phyloP scores from a whole-genome alignment of 2,888 invertebrate species.

The Brenthis hecate region DNA sequence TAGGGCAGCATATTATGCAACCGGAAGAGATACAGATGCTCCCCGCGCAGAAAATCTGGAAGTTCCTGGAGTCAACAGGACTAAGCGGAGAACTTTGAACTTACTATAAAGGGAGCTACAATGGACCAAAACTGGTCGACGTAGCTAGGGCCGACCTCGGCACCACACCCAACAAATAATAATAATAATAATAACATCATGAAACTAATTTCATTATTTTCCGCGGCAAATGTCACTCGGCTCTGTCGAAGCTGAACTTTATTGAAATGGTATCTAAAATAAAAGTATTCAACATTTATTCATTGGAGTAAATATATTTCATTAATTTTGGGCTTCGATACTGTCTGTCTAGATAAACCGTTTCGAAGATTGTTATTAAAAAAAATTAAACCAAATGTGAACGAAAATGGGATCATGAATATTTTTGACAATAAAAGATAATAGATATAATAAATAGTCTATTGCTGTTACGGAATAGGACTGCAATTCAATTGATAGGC shows the following conservation, averaged over 20 bases:
- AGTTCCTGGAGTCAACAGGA: too few relatives aligned
- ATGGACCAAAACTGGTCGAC: too few relatives aligned
- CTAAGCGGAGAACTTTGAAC: too few relatives aligned
- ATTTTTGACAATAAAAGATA: conserved; percentile 63
- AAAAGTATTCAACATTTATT: not conserved
- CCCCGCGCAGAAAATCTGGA: too few relatives aligned
- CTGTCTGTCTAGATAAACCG: not conserved
- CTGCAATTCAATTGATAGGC: conserved; percentile 26
- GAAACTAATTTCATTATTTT: conserved; percentile 8
- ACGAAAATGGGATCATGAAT: conserved; percentile 30
- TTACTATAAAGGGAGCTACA: too few relatives aligned
- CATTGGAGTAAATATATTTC: not conserved
- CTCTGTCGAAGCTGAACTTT: conserved; percentile 26
- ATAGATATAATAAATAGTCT: conserved; percentile 23
- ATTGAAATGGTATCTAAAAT: conserved; percentile 5
- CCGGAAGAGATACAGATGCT: too few relatives aligned
- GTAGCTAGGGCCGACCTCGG: too few relatives aligned
- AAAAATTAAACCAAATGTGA: not conserved
- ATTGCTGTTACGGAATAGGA: conserved; percentile 32
- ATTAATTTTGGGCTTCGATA: conserved; percentile 1
- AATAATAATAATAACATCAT: too few relatives aligned
- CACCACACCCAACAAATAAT: too few relatives aligned
- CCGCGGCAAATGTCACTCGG: conserved; percentile 32
- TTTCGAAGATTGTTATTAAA: not conserved
- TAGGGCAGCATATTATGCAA: too few relatives aligned